phyloP scores from a whole-genome alignment of 2,113 vertebrate species.

The Etia nguti region DNA sequence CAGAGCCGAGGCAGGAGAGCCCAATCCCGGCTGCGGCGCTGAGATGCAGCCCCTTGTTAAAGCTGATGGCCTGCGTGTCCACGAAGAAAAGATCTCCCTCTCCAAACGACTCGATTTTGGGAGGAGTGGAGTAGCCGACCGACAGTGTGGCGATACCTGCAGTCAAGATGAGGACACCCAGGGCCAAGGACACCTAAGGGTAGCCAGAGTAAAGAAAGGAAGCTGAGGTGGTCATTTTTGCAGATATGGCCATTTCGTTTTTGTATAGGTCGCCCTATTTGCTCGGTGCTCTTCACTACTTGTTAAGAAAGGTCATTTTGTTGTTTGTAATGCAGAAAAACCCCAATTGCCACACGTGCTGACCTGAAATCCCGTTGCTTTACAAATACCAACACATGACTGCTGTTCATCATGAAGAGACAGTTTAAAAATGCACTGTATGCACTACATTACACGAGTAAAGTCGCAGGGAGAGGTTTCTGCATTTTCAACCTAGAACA shows the following conservation, averaged over 20 bases:
- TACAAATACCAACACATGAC: slow-evolving; percentile 41
- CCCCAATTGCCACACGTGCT: not conserved
- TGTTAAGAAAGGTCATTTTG: slow-evolving; percentile 48
- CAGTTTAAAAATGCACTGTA: not conserved
- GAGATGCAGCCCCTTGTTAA: slow-evolving; percentile 82
- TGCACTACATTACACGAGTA: not conserved
- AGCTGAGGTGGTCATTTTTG: not conserved
- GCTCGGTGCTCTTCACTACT: not conserved
- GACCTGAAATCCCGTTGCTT: slow-evolving; percentile 1
- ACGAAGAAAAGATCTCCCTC: slow-evolving; percentile 88
- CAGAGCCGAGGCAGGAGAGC: slow-evolving; percentile 82
- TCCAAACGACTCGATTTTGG: slow-evolving; percentile 88
- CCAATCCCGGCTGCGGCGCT: slow-evolving; percentile 82
- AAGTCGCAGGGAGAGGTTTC: not conserved
- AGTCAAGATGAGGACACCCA: slow-evolving; percentile 81
- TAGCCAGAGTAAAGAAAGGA: not conserved
- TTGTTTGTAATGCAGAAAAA: slow-evolving; percentile 42
- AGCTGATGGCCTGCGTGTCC: slow-evolving; percentile 80
- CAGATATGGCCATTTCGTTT: not conserved
- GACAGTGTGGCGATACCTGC: slow-evolving; percentile 58
- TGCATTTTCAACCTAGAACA: not conserved
- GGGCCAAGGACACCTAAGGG: slow-evolving; percentile 83
- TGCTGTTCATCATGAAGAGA: slow-evolving; percentile 36
- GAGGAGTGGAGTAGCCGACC: slow-evolving; percentile 81
- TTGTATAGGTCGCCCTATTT: not conserved